phyloP scores from a whole-genome alignment of 2,113 vertebrate species.

The Neoarius graeffei region DNA sequence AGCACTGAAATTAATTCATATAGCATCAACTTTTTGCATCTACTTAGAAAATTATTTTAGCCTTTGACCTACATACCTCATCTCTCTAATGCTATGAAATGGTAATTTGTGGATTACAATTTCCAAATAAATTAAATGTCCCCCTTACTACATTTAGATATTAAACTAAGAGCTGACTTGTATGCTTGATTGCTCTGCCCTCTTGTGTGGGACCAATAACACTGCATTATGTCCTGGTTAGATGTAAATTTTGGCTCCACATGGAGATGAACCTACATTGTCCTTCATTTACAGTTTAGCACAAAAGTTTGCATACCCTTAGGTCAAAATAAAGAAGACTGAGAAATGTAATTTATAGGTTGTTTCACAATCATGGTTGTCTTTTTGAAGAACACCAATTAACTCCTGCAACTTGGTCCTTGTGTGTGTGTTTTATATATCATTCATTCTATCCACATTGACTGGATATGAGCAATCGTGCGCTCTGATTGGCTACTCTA shows the following conservation, averaged over 20 bases:
- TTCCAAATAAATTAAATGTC: neutral
- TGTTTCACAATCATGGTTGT: too few relatives aligned
- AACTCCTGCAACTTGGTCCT: too few relatives aligned
- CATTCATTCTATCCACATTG: too few relatives aligned
- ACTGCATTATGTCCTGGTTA: neutral
- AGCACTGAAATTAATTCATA: too few relatives aligned
- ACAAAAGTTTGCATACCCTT: neutral
- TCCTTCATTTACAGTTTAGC: neutral
- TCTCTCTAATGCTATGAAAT: neutral
- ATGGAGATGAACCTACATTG: neutral
- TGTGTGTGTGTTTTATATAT: too few relatives aligned
- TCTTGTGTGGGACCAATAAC: slow-evolving; percentile 38
- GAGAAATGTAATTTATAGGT: neutral
- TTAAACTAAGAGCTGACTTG: neutral
- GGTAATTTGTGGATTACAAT: neutral
- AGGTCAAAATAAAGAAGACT: neutral
- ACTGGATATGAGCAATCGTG: too few relatives aligned
- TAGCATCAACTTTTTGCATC: neutral
- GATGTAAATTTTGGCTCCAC: neutral
- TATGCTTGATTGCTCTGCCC: slow-evolving; percentile 28
- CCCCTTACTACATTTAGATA: neutral
- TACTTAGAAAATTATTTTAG: neutral
- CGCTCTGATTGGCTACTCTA: too few relatives aligned
- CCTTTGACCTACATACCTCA: neutral
- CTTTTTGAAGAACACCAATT: too few relatives aligned